Base-by-base conservation (phyloP, 2,888 invertebrate genomes). In the Falcaria lacertinaria region DNA sequence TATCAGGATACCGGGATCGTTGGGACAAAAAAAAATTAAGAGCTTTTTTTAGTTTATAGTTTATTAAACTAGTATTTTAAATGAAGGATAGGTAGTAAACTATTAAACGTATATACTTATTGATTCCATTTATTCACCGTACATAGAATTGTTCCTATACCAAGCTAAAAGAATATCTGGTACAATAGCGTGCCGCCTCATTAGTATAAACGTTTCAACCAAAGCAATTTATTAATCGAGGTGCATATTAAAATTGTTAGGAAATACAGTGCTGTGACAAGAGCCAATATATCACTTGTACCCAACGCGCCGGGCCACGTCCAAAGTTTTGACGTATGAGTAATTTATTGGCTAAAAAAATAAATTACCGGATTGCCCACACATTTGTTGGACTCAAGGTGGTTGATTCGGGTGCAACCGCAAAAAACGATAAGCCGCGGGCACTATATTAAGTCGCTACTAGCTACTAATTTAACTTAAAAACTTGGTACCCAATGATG, bases 341-440 rank as follows among this genome's bases (percentile, higher is more conserved):
- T 88, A 80, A 89, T 88, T 86, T 89, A 89, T 89, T 85, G 84
- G 80, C 69, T 76, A 79, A 87, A 89, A 87, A 88, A 89, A 87
- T 76, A 87, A 87, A 88, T 88, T 86, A 87, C 84, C 57, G 78
- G 80, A 81, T 80, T 85, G 85, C 81, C 86, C 85, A 79, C 85
- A 84, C 87, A 83, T 88, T 87, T 80, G 79, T 83, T 76, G 76
- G 60, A 69, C 63, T 64, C 83, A 84, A 86, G 81, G 79, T 87
- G 87, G 75, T 74, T 86, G 88, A 88, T 87, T 82, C 77, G 87
- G 86, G 80, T 82, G 78, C 79, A 59, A 61, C 64, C 73, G 85
- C 87, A 87, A 87, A 88, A 88, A 88, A 87, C 65, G 74, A 77
- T 68, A 64, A 52, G 73, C 79, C 71, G 49, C 53, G 63, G 75